phyloP scores from a whole-genome alignment of 1,140 invertebrate species.

The Archegozetes longisetosus region DNA sequence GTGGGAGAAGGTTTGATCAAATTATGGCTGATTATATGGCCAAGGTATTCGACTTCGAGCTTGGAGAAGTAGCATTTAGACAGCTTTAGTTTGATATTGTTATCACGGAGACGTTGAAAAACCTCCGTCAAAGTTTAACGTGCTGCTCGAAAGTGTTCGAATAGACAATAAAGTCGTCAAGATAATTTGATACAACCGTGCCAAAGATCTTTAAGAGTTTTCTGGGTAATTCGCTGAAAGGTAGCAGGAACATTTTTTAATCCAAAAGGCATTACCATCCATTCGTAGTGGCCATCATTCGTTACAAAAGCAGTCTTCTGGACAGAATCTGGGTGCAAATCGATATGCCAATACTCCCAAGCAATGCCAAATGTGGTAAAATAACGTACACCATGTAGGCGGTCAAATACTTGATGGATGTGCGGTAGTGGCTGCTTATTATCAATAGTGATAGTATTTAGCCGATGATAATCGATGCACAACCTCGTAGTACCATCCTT shows the following conservation, averaged over 20 bases:
- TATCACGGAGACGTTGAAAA: neutral
- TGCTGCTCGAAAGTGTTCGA: neutral
- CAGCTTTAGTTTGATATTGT: neutral
- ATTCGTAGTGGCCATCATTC: constrained; percentile 21
- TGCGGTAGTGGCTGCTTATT: constrained; percentile 29
- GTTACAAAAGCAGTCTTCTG: constrained; percentile 31
- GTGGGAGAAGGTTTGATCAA: constrained; percentile 19
- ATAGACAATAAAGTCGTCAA: constrained; percentile 14
- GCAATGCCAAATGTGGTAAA: constrained; percentile 33
- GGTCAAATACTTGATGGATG: constrained; percentile 26
- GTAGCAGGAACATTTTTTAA: constrained; percentile 17
- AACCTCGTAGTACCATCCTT: constrained; percentile 31
- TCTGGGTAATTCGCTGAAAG: constrained; percentile 28
- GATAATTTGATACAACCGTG: neutral
- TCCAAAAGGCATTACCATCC: constrained; percentile 19
- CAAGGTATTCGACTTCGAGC: constrained; percentile 13
- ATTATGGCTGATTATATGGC: constrained; percentile 9
- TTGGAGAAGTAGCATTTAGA: constrained; percentile 11
- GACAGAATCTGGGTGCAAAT: constrained; percentile 23
- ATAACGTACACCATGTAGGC: constrained; percentile 25
- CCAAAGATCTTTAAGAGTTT: neutral
- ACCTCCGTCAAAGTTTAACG: neutral
- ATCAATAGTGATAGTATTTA: constrained; percentile 27
- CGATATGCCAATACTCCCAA: constrained; percentile 34
- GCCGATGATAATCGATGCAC: constrained; percentile 35